These are phyloP conservation scores for Cyprinus carpio DNA, from an alignment of 2,113 vertebrate species.

Conservation along the genomic window DNA sequence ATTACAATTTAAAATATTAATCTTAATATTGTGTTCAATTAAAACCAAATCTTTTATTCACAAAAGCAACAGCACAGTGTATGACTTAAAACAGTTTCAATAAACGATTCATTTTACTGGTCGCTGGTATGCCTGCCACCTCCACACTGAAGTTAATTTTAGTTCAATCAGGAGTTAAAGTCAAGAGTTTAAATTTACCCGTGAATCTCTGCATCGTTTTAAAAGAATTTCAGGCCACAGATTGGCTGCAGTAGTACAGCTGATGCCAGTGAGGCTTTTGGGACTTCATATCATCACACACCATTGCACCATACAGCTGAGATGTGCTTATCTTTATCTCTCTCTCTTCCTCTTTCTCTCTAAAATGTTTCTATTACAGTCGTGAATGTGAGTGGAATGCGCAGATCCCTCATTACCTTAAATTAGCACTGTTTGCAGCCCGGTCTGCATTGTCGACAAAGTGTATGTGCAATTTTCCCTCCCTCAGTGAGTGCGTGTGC, in stretches of 20 bases:
- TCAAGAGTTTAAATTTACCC: background rate
- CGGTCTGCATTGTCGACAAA: conserved; percentile 21
- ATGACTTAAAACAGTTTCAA: background rate
- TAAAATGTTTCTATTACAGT: conserved; percentile 41
- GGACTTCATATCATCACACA: conserved; percentile 33
- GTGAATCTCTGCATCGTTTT: background rate
- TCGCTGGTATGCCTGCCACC: background rate
- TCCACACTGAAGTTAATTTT: background rate
- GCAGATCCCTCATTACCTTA: conserved; percentile 45
- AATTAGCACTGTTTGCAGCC: conserved; percentile 45
- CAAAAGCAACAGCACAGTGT: background rate
- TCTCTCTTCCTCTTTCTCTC: conserved; percentile 17
- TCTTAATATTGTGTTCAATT: background rate
- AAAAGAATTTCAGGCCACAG: background rate
- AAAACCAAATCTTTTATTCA: background rate
- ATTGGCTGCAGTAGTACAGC: background rate
- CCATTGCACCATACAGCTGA: conserved; percentile 39
- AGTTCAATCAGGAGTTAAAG: background rate
- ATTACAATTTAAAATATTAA: background rate
- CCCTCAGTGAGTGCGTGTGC: background rate
- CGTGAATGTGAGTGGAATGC: conserved; percentile 27
- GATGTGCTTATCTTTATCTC: conserved; percentile 11
- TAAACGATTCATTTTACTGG: background rate
- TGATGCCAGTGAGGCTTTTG: conserved; percentile 28
- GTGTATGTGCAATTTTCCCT: conserved; percentile 23